These are phyloP conservation scores for Diarsia rubi DNA, from an alignment of 2,888 invertebrate species.

Conservation along the genomic window DNA sequence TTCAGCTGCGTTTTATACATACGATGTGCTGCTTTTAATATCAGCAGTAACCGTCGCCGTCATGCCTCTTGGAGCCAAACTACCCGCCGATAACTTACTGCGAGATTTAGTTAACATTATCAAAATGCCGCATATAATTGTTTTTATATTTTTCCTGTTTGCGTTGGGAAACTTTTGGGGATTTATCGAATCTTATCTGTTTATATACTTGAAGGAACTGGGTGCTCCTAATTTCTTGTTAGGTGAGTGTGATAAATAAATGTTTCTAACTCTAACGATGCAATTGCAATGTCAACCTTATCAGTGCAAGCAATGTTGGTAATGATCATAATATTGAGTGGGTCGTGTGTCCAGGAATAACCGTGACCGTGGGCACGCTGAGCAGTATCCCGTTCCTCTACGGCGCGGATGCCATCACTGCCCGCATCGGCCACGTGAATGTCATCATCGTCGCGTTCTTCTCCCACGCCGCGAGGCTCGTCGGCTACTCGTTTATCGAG, in stretches of 20 bases:
- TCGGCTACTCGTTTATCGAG: constrained; percentile 96
- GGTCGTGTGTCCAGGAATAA: constrained; percentile 91
- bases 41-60: constrained; percentile 94
- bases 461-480: constrained; percentile 95
- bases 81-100: constrained; percentile 95
- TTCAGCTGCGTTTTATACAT: constrained; percentile 96
- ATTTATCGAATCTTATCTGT: constrained; percentile 97
- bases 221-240: constrained; percentile 95
- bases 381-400: constrained; percentile 96
- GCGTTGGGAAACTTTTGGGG: constrained; percentile 97
- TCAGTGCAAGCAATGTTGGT: constrained; percentile 47
- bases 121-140: constrained; percentile 94
- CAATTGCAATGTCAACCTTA: constrained; percentile 26
- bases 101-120: constrained; percentile 94
- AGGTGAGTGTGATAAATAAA: constrained; percentile 88
- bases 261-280: background rate
- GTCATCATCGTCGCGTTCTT: constrained; percentile 96
- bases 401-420: constrained; percentile 95
- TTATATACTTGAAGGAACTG: constrained; percentile 95
- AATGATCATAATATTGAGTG: constrained; percentile 59
- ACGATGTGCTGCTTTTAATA: constrained; percentile 93
- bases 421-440: constrained; percentile 95
- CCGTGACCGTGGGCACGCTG: constrained; percentile 96
- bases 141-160: constrained; percentile 95
- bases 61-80: constrained; percentile 94